Evolutionary conservation across 2,888 invertebrate genomes (phyloP), one percentile per base, ranked within the genome.

Genomic region (Gastracanthus pulcherrimus): DNA sequence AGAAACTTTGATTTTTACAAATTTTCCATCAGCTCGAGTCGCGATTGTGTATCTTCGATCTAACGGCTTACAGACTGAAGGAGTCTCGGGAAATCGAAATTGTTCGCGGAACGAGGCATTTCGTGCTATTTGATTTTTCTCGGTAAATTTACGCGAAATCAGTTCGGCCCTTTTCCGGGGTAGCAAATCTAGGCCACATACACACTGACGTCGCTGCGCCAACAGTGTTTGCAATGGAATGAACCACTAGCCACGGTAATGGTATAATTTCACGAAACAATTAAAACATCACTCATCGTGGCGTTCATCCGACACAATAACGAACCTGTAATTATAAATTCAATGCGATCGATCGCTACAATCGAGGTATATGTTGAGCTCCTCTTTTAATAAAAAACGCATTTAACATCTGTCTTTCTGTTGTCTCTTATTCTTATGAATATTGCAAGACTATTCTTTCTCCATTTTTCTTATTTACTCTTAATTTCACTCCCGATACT

Each of bases 61-160:
- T 41, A 74, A 66, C 48, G 16, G 48, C 55, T 62, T 9, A 3
- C 9, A 74, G 34, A 19, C 67, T 41, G 26, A 16, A 41, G 26
- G 58, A 66, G 31, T 31, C 36, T 36, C 29, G 48, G 64, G 19
- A 79, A 78, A 79, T 79, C 66, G 67, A 74, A 79, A 79, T 79
- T 67, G 64, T 55, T 66, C 55, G 26, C 16, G 23, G 48, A 66
- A 58, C 36, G 36, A 78, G 51, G 72, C 31, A 66, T 79, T 48
- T 16, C 58, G 9, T 26, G 19, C 16, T 67, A 60, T 69, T 67
- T 70, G 80, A 80, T 76, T 80, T 80, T 76, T 67, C 76, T 76
- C 64, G 55, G 55, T 70, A 55, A 70, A 70, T 70, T 80, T 70
- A 70, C 70, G 26, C 62, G 64, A 34, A 80, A 76, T 80, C 75